Evolutionary conservation across 2,797 vertebrate species (phyloP).

Genomic region (Limosa lapponica): DNA sequence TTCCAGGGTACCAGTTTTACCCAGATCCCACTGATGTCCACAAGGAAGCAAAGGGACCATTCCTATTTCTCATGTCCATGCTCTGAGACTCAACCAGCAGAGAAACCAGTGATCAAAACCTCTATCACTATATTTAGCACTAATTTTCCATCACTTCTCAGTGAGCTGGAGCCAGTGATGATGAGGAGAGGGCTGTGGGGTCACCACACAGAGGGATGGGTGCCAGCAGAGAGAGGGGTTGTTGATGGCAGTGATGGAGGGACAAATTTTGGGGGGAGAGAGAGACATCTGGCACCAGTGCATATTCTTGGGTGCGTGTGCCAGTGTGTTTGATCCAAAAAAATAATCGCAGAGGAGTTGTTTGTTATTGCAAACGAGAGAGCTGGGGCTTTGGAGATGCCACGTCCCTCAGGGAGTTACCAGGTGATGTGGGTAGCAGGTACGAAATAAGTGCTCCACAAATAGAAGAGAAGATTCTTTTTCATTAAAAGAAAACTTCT

Average conservation of each 20-base stretch:
- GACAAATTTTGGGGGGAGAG: rapidly evolving
- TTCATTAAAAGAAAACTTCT: neutral
- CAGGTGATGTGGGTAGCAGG: no score
- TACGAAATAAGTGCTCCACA: neutral
- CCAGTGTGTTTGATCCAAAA: neutral
- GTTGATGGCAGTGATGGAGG: neutral
- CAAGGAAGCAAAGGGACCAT: no score
- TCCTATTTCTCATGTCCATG: no score
- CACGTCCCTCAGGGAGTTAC: neutral
- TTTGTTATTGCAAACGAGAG: neutral
- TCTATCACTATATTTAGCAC: no score
- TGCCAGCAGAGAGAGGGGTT: neutral
- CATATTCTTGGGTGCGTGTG: neutral
- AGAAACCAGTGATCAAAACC: no score
- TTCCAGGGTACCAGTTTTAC: neutral
- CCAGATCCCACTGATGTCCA: neutral
- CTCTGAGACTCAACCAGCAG: no score
- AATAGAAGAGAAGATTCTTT: neutral
- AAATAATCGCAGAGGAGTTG: neutral
- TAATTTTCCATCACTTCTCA: neutral
- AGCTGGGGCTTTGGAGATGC: neutral
- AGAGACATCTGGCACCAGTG: neutral
- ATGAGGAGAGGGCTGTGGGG: neutral
- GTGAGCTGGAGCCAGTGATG: neutral
- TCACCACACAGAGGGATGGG: neutral